Percentiles rank a stretch among this genome's conserved stretches.
These are phyloP conservation scores for Malaclemys terrapin DNA, from an alignment of 2,113 vertebrate genomes.

Conservation along the genomic window DNA sequence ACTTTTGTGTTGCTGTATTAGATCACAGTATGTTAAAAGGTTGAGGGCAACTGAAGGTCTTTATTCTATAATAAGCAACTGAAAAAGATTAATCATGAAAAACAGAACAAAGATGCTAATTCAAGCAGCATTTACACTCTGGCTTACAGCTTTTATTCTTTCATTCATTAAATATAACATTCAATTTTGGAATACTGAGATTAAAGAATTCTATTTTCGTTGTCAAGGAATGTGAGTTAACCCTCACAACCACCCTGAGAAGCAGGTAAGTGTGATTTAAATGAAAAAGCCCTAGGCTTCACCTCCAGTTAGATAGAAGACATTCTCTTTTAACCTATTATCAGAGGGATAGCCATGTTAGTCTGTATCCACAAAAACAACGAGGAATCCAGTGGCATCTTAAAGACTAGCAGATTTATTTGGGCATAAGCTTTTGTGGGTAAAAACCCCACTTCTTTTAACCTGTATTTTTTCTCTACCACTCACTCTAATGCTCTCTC, in stretches of 20 bases:
- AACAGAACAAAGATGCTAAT: not conserved
- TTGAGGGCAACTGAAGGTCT: not conserved
- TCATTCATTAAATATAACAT: not conserved
- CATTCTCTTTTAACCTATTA: not conserved
- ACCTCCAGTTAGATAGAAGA: not conserved
- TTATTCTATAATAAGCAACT: not conserved
- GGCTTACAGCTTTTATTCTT: not conserved
- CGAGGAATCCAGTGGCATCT: too few species aligned
- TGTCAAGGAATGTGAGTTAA: not conserved
- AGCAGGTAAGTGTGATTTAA: not conserved
- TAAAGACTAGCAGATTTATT: too few species aligned
- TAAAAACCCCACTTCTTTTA: not conserved
- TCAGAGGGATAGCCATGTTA: too few species aligned
- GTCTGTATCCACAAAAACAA: not conserved
- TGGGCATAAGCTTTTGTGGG: too few species aligned
- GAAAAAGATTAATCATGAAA: not conserved
- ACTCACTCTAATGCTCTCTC: not conserved
- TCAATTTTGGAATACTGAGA: not conserved
- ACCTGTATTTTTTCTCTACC: not conserved
- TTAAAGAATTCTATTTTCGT: not conserved
- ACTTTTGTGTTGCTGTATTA: not conserved
- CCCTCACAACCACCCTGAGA: not conserved
- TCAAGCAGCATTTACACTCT: not conserved
- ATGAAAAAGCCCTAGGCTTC: not conserved
- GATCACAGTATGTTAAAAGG: not conserved